Evolutionary conservation across 92 coral and sea anemone species (phyloP).

Genomic region (Desmophyllum pertusum): DNA sequence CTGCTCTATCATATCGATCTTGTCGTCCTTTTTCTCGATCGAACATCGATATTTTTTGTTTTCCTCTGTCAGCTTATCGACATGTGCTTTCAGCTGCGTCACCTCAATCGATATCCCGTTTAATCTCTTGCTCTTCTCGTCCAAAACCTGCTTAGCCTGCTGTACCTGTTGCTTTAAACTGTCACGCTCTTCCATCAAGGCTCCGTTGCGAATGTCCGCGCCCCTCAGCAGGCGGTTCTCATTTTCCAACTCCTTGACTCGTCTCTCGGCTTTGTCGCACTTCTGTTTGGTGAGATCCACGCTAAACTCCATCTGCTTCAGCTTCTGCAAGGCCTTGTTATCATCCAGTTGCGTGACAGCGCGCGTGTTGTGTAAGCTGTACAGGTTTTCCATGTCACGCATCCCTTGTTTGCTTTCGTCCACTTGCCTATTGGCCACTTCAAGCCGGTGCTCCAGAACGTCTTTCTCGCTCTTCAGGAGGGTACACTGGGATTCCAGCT

Average conservation of each 20-base stretch:
- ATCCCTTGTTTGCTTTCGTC: constrained; percentile 67
- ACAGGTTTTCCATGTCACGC: constrained; percentile 65
- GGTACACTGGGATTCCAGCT: constrained; percentile 63
- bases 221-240: constrained; percentile 64
- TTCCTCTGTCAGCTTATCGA: constrained; percentile 62
- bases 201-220: constrained; percentile 55
- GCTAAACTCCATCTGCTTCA: constrained; percentile 68
- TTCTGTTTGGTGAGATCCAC: constrained; percentile 69
- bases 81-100: constrained; percentile 61
- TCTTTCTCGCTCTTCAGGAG: constrained; percentile 56
- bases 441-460: constrained; percentile 59
- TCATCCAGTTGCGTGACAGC: constrained; percentile 40
- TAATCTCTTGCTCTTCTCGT: constrained; percentile 52
- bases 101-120: constrained; percentile 61
- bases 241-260: constrained; percentile 61
- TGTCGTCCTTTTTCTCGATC: constrained; percentile 60
- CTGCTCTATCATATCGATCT: constrained; percentile 63
- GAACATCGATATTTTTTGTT: constrained; percentile 53
- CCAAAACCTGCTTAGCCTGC: constrained; percentile 35
- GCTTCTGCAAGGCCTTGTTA: constrained; percentile 42
- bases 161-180: constrained; percentile 56
- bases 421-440: constrained; percentile 49
- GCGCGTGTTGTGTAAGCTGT: constrained; percentile 51
- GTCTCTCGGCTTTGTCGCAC: constrained; percentile 66
- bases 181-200: constrained; percentile 55